Evolutionary conservation across 1,140 invertebrate genomes (phyloP).

Genomic region (Harlomillsia oculata): DNA sequence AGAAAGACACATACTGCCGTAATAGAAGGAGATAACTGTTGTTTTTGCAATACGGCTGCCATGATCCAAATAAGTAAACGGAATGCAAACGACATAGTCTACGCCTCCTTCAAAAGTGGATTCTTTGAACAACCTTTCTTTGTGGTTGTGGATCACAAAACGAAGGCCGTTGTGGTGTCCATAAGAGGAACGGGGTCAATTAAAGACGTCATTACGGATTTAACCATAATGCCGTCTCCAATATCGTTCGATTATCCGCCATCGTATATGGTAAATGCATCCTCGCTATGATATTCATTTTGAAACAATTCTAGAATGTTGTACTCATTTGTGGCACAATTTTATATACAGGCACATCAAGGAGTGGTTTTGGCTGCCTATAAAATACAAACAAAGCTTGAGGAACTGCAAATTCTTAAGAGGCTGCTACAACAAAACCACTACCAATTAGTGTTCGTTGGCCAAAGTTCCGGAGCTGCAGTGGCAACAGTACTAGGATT

Average conservation of each 20-base stretch:
- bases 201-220: constrained; percentile 75
- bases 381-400: constrained; percentile 62
- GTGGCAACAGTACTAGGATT: constrained; percentile 64
- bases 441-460: constrained; percentile 59
- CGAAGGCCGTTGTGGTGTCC: constrained; percentile 66
- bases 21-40: constrained; percentile 77
- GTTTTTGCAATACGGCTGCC: constrained; percentile 74
- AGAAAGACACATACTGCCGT: constrained; percentile 56
- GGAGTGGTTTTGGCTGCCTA: constrained; percentile 80
- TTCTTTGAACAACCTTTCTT: constrained; percentile 67
- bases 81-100: constrained; percentile 66
- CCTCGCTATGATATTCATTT: too few species aligned
- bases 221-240: constrained; percentile 64
- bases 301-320: too few species aligned
- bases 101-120: constrained; percentile 75
- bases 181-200: constrained; percentile 78
- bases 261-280: too few species aligned
- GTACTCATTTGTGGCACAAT: too few species aligned
- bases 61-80: constrained; percentile 64
- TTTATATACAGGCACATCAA: constrained; percentile 57
- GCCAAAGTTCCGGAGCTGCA: constrained; percentile 74
- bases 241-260: too few species aligned
- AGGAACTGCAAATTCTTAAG: constrained; percentile 56
- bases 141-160: constrained; percentile 71
- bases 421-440: constrained; percentile 59